Conservation (phyloP, 2,797 vertebrate genomes). For the Myotis pilosus region DNA sequence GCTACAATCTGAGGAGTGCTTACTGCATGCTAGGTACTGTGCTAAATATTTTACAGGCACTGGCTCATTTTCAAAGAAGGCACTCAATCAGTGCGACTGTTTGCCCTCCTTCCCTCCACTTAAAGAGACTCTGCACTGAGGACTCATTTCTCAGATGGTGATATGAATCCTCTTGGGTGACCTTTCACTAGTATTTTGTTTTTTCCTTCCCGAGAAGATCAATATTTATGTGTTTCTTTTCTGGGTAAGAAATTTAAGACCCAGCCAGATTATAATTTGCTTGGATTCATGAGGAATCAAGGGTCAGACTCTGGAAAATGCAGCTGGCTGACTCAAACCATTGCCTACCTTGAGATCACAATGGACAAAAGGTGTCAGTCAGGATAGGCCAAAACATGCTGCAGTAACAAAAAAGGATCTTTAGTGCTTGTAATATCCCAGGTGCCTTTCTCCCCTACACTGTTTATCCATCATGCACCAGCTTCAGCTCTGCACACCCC, state of each 20-base stretch:
- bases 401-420: neutral
- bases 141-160: neutral
- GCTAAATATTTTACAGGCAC: neutral
- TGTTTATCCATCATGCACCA: neutral
- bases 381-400: neutral
- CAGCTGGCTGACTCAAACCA: neutral
- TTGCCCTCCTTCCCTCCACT: neutral
- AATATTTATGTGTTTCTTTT: neutral
- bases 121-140: neutral
- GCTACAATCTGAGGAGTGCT: neutral
- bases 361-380: neutral
- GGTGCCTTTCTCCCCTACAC: neutral
- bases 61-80: neutral
- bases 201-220: neutral
- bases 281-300: neutral
- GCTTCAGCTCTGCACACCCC: neutral
- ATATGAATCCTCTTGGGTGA: neutral
- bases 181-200: neutral
- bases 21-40: neutral
- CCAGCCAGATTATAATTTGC: neutral
- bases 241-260: neutral
- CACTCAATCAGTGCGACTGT: neutral
- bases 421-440: neutral
- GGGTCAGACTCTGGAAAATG: neutral
- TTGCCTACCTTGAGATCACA: neutral